These are phyloP conservation scores for mouse (Mus musculus) DNA, from an alignment of 2,113 vertebrate species.

Conservation along the genomic window DNA sequence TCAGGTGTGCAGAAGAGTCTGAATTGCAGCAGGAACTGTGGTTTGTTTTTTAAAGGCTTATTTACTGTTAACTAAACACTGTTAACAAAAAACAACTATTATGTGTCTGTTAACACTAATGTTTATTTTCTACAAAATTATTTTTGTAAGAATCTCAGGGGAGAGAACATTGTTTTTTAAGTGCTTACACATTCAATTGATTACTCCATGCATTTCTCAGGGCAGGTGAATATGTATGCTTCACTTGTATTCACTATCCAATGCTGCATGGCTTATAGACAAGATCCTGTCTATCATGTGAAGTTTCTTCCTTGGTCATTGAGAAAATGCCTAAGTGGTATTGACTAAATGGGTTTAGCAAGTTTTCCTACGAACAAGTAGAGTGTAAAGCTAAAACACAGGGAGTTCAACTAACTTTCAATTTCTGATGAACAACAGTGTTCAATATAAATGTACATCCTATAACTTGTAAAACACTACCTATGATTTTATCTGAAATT, in stretches of 20 bases:
- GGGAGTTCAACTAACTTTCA: background rate
- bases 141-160: background rate
- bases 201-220: background rate
- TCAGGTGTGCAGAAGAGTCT: background rate
- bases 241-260: background rate
- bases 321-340: background rate
- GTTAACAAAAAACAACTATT: background rate
- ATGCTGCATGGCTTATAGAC: background rate
- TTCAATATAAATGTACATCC: background rate
- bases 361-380: background rate
- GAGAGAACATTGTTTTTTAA: background rate
- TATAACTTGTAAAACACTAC: background rate
- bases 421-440: background rate
- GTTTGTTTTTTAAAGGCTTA: no score
- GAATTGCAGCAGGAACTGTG: background rate
- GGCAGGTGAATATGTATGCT: background rate
- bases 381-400: background rate
- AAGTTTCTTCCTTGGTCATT: background rate
- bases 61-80: no score
- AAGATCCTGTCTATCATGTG: background rate
- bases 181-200: background rate
- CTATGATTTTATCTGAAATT: slow-evolving; percentile 27
- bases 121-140: background rate
- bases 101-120: background rate
- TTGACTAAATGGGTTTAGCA: background rate